Evolutionary conservation across 2,888 invertebrate species (phyloP).

Genomic region (Apodemia duryi): DNA sequence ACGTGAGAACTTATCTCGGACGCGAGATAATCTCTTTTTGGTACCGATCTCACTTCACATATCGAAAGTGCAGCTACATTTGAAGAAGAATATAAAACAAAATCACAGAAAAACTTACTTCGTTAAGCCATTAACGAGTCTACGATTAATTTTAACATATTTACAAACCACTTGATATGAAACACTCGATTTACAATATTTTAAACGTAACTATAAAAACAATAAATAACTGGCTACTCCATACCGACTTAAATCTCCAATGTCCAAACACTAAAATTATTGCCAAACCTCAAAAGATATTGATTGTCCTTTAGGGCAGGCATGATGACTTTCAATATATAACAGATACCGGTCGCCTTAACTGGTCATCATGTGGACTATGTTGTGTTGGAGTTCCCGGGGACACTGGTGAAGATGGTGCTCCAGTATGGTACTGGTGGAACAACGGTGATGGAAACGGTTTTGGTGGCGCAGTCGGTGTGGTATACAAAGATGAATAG

Average conservation of each 20-base stretch:
- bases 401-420: constrained; percentile 66
- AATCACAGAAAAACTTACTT: constrained; percentile 69
- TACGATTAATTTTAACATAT: constrained; percentile 49
- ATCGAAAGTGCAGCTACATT: constrained; percentile 51
- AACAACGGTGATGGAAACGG: constrained; percentile 75
- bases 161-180: constrained; percentile 69
- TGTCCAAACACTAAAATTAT: constrained; percentile 26
- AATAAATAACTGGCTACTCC: constrained; percentile 57
- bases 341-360: constrained; percentile 85
- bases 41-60: constrained; percentile 75
- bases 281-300: constrained; percentile 50
- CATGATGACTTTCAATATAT: constrained; percentile 81
- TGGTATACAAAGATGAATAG: constrained; percentile 83
- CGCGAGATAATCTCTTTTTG: constrained; percentile 74
- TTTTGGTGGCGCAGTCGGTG: constrained; percentile 72
- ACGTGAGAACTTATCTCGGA: constrained; percentile 46
- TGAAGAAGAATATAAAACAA: constrained; percentile 60
- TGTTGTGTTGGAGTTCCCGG: constrained; percentile 67
- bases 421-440: constrained; percentile 69
- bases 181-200: constrained; percentile 44
- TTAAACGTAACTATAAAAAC: constrained; percentile 55
- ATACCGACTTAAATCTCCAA: constrained; percentile 54
- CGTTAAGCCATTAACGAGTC: constrained; percentile 41
- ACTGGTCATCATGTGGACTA: constrained; percentile 78
- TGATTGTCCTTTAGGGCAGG: constrained; percentile 56